A percentile compares a stretch with the other conserved stretches of the same genome.
Conservation (phyloP, 2,797 vertebrate species). For the Heliangelus exortis region DNA sequence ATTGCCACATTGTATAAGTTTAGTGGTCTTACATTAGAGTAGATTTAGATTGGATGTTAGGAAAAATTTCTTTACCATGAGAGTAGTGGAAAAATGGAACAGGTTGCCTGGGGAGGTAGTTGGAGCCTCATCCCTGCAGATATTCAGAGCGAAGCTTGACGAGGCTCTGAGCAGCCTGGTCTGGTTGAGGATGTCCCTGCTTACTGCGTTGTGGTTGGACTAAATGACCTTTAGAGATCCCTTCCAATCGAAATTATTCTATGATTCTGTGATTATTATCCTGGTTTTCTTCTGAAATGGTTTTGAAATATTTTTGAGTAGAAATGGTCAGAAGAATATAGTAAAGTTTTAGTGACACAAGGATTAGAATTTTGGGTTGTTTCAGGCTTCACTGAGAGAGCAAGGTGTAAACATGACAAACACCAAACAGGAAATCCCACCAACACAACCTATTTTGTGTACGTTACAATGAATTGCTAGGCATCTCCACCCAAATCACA, state of each 20-base stretch:
- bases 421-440: not conserved
- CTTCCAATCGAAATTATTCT: too few relatives aligned
- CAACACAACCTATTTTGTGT: not conserved
- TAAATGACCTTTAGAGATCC: too few relatives aligned
- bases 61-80: too few relatives aligned
- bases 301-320: not conserved
- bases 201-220: too few relatives aligned
- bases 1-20: not conserved
- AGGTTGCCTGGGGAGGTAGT: too few relatives aligned
- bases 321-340: not conserved
- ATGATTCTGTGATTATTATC: too few relatives aligned
- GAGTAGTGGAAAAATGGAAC: too few relatives aligned
- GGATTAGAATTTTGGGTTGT: not conserved
- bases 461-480: not conserved
- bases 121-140: too few relatives aligned
- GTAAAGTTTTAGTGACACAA: not conserved
- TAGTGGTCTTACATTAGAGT: not conserved
- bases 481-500: not conserved
- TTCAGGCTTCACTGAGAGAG: not conserved
- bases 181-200: too few relatives aligned
- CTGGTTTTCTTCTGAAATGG: not conserved
- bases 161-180: too few relatives aligned
- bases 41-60: too few relatives aligned
- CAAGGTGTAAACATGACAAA: not conserved
- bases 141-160: too few relatives aligned